Base-by-base conservation (phyloP, 2,797 vertebrate genomes). In the Anomalospiza imberbis region DNA sequence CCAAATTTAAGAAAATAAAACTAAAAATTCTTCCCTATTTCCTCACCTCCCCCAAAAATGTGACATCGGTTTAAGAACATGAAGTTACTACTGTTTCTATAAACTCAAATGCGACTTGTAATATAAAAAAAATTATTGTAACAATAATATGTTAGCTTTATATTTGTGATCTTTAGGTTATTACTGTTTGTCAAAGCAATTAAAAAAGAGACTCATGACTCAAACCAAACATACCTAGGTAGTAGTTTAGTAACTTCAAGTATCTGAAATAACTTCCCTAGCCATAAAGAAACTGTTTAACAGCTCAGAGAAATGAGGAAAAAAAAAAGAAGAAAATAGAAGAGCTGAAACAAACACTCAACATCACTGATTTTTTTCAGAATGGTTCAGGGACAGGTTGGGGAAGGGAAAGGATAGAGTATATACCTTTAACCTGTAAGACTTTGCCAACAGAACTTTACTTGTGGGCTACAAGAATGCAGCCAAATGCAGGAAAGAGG, bases 41-140 rank as follows among this genome's bases (percentile, higher is more conserved):
- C 9, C 5, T 63, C 4, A 2, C 2, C 4, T 9, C 5, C 3
- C 6, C 2, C 6, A 32, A 40, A 76, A 70, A 47, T 24, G 20
- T 51, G 26, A 82, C 9, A 13, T 36, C 6, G 3, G 19, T 38
- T 90, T 40, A 88, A 93, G 22, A 75, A 62, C 17, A 60, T 25
- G 2, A 75, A 79, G 28, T 62, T 42, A 66, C 6, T 31, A 62
- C 26, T 45, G 31, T 83, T 90, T 62, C 54, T 84, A 44, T 77
- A 47, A 92, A 77, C 53, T 26, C 17, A 74, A n/a, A 66, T 40
- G 5, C 71, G 4, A 55, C 50, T 31, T 26, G 13, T 3, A 82
- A 24, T 12, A 6, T 45, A 89, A 85, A 51, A 22, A 66, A 53
- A 72, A 65, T 38, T 24, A 6, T 12, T 81, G 91, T 67, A 47